Evolutionary conservation across 2,797 vertebrate genomes (phyloP), one percentile per base, ranked within the genome.

Genomic region (Steatocranus sp.): DNA sequence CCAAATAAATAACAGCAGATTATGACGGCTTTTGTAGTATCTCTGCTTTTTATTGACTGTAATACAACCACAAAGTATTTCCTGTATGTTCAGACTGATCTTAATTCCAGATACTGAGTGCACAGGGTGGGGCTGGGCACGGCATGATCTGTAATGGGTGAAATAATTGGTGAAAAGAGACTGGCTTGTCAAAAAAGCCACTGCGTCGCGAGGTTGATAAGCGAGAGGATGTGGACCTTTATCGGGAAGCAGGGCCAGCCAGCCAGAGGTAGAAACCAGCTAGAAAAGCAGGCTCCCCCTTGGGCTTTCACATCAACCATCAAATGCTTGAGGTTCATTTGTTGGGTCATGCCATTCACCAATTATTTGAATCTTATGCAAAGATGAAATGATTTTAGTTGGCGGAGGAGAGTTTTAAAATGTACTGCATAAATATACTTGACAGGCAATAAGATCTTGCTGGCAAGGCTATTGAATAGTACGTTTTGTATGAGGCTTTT

Each of bases 341-440:
- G 93, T 86, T 90, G 87, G 93, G 93, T 96, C 94, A 93, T 89
- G 87, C 88, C 88, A 93, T 91, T 95, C 92, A 95, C 94, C 95
- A 96, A 96, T 96, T 95, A 96, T 94, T 95, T 95, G 94, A 92
- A 95, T 95, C 95, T 94, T 95, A 96, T 94, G 94, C 94, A 95
- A 93, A 95, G 93, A 94, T 93, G 94, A 94, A 93, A 89, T 96
- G 95, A 95, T 94, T 92, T 95, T 91, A 89, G 53, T 92, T 94
- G 94, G 93, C 93, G 90, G 88, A 86, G 80, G 73, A 74, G 84
- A 84, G 74, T 90, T 93, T 61, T 86, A 86, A 90, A 86, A 91
- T 89, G 87, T 91, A 89, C 90, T 88, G 85, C 87, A 77, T 91
- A 90, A 92, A 93, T 87, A 94, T 86, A 94, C 84, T 91, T 94